These are phyloP conservation scores for Centroberyx gerrardi DNA, from an alignment of 2,797 vertebrate genomes.

Conservation along the genomic window DNA sequence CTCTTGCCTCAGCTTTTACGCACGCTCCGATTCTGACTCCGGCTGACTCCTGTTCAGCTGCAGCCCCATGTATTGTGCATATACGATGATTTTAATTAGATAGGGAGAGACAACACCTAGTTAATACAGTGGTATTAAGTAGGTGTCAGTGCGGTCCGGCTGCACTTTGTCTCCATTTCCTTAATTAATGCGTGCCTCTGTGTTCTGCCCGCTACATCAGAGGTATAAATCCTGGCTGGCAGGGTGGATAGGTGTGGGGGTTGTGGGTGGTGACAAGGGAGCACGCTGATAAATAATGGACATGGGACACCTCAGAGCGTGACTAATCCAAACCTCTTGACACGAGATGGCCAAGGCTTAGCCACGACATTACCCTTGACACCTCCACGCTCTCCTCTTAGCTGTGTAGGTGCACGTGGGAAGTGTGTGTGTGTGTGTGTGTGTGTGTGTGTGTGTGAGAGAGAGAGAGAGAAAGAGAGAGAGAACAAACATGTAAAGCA, in stretches of 20 bases:
- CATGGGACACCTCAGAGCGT: constrained; percentile 66
- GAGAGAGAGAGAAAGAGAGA: too few species aligned
- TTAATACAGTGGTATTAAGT: neutral
- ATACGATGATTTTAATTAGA: constrained; percentile 16
- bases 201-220: constrained; percentile 39
- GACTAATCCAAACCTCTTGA: constrained; percentile 81
- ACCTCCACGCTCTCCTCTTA: constrained; percentile 8
- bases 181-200: constrained; percentile 74
- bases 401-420: constrained; percentile 5
- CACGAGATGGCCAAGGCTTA: constrained; percentile 65
- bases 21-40: constrained; percentile 16
- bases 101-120: neutral
- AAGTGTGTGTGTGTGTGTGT: constrained; percentile 5
- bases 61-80: neutral
- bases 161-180: constrained; percentile 78
- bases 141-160: constrained; percentile 45
- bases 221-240: constrained; percentile 71
- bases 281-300: constrained; percentile 82
- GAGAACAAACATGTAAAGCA: too few species aligned
- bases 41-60: constrained; percentile 8
- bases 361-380: constrained; percentile 49
- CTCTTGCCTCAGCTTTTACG: constrained; percentile 51
- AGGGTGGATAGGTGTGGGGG: constrained; percentile 10
- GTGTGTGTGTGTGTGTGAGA: neutral
- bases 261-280: constrained; percentile 45